A percentile compares a stretch with the other conserved stretches of the same genome.
Conservation (phyloP, 2,113 vertebrate species). For the Esox niger region DNA sequence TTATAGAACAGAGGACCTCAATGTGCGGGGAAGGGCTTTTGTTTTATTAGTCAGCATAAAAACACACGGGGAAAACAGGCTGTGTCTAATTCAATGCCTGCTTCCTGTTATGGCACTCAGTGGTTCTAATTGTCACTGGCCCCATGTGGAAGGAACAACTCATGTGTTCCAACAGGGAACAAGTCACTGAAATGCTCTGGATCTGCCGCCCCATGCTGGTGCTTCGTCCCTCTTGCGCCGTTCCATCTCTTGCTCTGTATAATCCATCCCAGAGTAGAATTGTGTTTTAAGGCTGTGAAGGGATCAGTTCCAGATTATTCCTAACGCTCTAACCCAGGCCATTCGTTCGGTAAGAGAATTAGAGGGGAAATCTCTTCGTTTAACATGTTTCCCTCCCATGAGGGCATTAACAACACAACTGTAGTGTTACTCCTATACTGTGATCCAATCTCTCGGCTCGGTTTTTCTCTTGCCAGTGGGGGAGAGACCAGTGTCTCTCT, state of each 20-base stretch:
- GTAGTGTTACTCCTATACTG: neutral
- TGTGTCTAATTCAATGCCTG: slow-evolving; percentile 30
- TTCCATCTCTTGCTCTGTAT: slow-evolving; percentile 36
- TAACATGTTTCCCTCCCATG: slow-evolving; percentile 21
- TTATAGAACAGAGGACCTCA: slow-evolving; percentile 23
- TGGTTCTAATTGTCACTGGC: neutral
- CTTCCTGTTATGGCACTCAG: neutral
- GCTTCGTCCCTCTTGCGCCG: slow-evolving; percentile 24
- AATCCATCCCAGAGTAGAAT: slow-evolving; percentile 46
- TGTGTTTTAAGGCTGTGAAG: slow-evolving; percentile 48
- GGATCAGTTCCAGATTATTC: slow-evolving; percentile 59
- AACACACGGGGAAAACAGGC: slow-evolving; percentile 37
- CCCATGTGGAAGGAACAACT: neutral
- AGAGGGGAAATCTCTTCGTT: slow-evolving; percentile 51
- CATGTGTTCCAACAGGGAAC: neutral
- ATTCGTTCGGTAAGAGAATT: slow-evolving; percentile 56
- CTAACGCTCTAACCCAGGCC: slow-evolving; percentile 22
- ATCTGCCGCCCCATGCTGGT: neutral
- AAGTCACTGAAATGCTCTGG: slow-evolving; percentile 24
- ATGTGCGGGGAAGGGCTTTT: slow-evolving; percentile 13
- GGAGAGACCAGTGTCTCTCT: neutral
- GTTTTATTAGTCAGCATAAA: slow-evolving; percentile 14
- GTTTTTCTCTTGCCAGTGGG: neutral
- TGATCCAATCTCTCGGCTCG: slow-evolving; percentile 1
- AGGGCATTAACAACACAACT: slow-evolving; percentile 20